These are phyloP conservation scores for Himalopsyche phryganea DNA, from an alignment of 1,140 invertebrate genomes.

Conservation along the genomic window DNA sequence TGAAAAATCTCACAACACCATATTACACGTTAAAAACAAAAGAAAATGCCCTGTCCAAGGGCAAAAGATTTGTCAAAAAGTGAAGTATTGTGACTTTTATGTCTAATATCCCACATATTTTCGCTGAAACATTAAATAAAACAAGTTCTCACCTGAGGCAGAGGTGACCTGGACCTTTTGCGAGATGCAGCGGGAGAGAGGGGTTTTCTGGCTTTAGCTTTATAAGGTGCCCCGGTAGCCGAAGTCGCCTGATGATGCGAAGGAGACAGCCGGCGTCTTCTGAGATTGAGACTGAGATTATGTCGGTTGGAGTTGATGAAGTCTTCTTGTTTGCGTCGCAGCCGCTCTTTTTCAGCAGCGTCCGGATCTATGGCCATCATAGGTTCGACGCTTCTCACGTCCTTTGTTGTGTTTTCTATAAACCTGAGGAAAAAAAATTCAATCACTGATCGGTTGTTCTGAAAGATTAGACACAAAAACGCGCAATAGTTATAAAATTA, in stretches of 20 bases:
- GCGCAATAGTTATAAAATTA: neutral
- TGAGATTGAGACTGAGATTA: constrained; percentile 9
- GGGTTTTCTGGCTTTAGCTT: neutral
- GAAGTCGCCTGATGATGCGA: neutral
- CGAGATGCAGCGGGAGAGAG: neutral
- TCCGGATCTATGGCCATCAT: neutral
- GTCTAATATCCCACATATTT: too few species aligned
- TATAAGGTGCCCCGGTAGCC: too few species aligned
- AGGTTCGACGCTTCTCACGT: neutral
- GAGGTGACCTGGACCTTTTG: constrained; percentile 8
- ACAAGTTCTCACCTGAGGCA: constrained; percentile 13
- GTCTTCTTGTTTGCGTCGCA: constrained; percentile 28
- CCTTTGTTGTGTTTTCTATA: constrained; percentile 27
- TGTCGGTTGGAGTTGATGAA: constrained; percentile 24
- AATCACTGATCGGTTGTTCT: too few species aligned
- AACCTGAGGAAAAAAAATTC: constrained; percentile 17
- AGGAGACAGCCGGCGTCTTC: neutral
- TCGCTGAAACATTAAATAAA: too few species aligned
- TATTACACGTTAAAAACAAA: too few species aligned
- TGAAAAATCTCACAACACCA: too few species aligned
- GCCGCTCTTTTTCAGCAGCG: constrained; percentile 12
- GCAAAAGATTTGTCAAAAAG: too few species aligned
- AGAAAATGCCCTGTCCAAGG: too few species aligned
- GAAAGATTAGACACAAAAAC: neutral
- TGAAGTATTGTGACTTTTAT: too few species aligned